Base-by-base conservation (phyloP, 2,113 vertebrate genomes). In the Cepphus grylle region DNA sequence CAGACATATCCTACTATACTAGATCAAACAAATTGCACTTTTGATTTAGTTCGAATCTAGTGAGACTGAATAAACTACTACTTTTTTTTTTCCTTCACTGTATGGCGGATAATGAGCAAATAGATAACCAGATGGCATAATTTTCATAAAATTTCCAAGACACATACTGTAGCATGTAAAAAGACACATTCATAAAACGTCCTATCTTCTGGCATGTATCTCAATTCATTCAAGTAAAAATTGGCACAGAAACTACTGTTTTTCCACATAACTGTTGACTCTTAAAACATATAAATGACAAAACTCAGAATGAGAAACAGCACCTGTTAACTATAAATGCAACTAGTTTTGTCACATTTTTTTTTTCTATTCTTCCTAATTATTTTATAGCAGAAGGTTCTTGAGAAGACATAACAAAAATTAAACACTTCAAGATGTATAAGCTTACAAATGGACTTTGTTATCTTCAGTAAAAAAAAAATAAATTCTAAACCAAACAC, bases 11-110 rank as follows among this genome's bases (percentile, higher is more conserved):
- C 66, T 62, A 55, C 73, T 84, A 53, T 42, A 78, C 49, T 78
- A 94, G 65, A 96, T 97, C 85, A 96, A 97, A 95, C 19, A 93
- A 93, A 92, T 70, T 86, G 42, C 38, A 74, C 43, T 97, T 97
- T 69, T 94, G 70, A 94, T 96, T 96, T 86, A 67, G 62, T 66
- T 87, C 88, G 36, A 95, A 88, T 93, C 62, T 86, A 88, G 69
- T 58, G 45, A 94, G 59, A 61, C 66, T 79, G 87, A 96, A 94
- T 45, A 95, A 97, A 89, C 79, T 36, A 29, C 26, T 23, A n/a
- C n/a, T n/a, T n/a, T n/a, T n/a, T 58, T 67, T 56, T 58, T 67
- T 79, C 19, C 43, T 65, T 79, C 47, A 67, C 26, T 82, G 29
- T 93, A 72, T 61, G 49, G 40, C 74, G 95, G 84, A 93, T 94